Percentiles rank a stretch among this genome's conserved stretches.
phyloP scores from a whole-genome alignment of 2,113 vertebrate species.

The Clarias gariepinus region DNA sequence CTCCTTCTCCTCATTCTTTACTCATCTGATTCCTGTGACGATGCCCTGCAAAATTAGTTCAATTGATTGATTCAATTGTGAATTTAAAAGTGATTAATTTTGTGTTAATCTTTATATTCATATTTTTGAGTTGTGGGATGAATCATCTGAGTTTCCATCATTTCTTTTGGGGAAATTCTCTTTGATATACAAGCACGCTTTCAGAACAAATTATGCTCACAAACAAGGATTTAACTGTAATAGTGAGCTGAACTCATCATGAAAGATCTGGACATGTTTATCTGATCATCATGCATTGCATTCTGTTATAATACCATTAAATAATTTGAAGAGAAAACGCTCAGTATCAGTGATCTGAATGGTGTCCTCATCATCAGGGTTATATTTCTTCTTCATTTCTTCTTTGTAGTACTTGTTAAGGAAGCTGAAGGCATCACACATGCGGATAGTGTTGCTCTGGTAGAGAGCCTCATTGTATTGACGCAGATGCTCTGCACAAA shows the following conservation, averaged over 20 bases:
- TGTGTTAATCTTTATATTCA: too few relatives aligned
- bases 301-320: constrained; percentile 75
- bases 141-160: too few relatives aligned
- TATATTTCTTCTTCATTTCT: constrained; percentile 79
- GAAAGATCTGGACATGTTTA: neutral
- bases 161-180: too few relatives aligned
- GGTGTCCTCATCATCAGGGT: constrained; percentile 63
- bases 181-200: neutral
- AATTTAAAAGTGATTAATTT: too few relatives aligned
- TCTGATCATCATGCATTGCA: neutral
- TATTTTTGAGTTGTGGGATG: too few relatives aligned
- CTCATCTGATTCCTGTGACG: too few relatives aligned
- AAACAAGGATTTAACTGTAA: neutral
- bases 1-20: too few relatives aligned
- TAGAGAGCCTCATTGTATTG: constrained; percentile 90
- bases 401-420: constrained; percentile 82
- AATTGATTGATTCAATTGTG: too few relatives aligned
- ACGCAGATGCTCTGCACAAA: constrained; percentile 87
- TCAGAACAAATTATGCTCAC: too few relatives aligned
- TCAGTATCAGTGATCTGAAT: constrained; percentile 82
- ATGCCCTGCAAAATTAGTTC: too few relatives aligned
- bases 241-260: neutral
- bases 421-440: constrained; percentile 84
- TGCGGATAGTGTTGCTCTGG: constrained; percentile 89
- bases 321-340: constrained; percentile 81